Evolutionary conservation across 1,140 invertebrate species (phyloP).

Genomic region (Procambarus virginalis): DNA sequence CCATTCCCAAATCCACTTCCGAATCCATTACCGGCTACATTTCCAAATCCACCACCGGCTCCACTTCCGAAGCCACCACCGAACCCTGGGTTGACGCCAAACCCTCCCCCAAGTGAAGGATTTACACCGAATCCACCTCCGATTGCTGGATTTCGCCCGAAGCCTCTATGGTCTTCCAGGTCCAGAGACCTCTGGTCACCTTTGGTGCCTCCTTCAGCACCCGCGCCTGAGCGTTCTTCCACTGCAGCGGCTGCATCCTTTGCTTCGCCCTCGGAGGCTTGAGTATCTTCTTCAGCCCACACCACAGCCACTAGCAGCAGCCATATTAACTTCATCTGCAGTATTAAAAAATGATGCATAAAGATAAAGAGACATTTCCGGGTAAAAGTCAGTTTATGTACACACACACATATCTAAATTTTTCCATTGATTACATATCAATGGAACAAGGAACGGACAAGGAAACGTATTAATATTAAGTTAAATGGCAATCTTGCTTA

Average conservation of each 20-base stretch:
- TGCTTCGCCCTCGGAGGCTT: background rate
- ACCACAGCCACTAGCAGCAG: slow-evolving; percentile 1
- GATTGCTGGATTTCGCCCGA: background rate
- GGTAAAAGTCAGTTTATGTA: no score
- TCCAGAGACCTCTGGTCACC: background rate
- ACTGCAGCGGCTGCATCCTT: background rate
- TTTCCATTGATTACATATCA: no score
- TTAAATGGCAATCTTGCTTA: no score
- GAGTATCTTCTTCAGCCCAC: background rate
- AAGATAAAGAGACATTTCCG: no score
- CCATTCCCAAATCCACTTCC: background rate
- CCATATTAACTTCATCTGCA: background rate
- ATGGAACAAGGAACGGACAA: no score
- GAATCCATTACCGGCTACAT: background rate
- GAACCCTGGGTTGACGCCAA: background rate
- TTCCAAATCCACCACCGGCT: background rate
- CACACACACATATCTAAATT: no score
- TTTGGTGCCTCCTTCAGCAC: background rate
- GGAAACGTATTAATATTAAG: no score
- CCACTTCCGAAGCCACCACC: background rate
- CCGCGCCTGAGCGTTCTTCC: background rate
- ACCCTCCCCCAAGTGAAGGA: background rate
- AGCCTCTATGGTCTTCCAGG: background rate
- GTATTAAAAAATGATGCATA: no score
- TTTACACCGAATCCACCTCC: background rate